Percentiles rank a stretch among this genome's conserved stretches.
phyloP scores from a whole-genome alignment of 2,797 vertebrate species.

The Crypturellus tataupa region DNA sequence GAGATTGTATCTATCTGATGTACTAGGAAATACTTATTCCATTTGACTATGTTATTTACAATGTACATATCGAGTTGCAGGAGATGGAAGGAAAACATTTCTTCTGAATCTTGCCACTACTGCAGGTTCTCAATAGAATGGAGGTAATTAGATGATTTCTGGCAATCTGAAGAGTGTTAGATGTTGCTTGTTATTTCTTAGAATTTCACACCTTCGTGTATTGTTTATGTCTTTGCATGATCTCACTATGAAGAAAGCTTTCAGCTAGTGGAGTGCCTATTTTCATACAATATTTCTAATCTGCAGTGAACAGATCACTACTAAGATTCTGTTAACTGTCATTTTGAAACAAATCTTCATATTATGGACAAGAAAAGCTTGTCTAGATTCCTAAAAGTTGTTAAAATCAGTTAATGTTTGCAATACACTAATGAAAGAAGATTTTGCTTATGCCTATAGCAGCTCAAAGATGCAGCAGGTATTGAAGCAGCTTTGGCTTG shows the following conservation, averaged over 20 bases:
- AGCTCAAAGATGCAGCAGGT: not conserved
- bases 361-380: not conserved
- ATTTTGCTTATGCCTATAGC: not conserved
- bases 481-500: not conserved
- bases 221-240: not conserved
- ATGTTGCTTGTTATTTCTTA: not conserved
- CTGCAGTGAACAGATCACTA: not conserved
- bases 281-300: not conserved
- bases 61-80: not conserved
- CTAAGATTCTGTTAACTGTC: not conserved
- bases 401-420: not conserved
- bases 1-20: constrained; percentile 11
- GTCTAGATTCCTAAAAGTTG: not conserved
- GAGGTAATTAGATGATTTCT: not conserved
- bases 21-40: not conserved
- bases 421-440: not conserved
- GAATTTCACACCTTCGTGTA: not conserved
- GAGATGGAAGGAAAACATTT: not conserved
- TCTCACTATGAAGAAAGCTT: not conserved
- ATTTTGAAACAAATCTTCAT: not conserved
- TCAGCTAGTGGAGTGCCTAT: not conserved
- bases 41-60: not conserved
- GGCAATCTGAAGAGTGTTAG: not conserved
- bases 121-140: not conserved
- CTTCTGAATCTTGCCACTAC: not conserved